Evolutionary conservation across 2,888 invertebrate genomes (phyloP).

Genomic region (Limnephilus lunatus): DNA sequence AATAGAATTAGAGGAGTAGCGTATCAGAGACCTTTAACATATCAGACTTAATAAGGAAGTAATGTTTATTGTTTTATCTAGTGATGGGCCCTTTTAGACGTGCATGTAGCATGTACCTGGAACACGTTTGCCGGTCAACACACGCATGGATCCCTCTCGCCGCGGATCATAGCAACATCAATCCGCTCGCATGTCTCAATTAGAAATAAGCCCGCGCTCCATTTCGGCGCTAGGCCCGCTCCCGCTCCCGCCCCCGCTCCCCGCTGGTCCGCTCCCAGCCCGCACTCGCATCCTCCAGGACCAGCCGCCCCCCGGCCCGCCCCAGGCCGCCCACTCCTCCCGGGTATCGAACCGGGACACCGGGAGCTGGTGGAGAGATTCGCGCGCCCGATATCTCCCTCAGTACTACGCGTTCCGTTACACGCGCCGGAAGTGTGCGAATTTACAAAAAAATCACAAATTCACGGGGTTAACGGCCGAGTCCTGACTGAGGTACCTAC

Average conservation of each 20-base stretch:
- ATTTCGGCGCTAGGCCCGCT: neutral
- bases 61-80: neutral
- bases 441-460: constrained; percentile 47
- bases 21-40: neutral
- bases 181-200: constrained; percentile 2
- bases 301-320: constrained; percentile 51
- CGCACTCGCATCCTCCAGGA: constrained; percentile 40
- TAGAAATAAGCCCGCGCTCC: constrained; percentile 2
- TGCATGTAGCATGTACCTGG: neutral
- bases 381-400: constrained; percentile 59
- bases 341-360: constrained; percentile 57
- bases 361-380: constrained; percentile 51
- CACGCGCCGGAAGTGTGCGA: constrained; percentile 60
- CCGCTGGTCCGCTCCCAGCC: constrained; percentile 17
- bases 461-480: constrained; percentile 49
- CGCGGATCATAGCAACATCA: neutral
- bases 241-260: neutral
- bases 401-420: constrained; percentile 57
- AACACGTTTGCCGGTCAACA: neutral
- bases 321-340: constrained; percentile 65
- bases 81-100: neutral
- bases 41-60: neutral
- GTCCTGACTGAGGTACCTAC: constrained; percentile 40
- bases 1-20: neutral
- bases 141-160: neutral